phyloP scores from a whole-genome alignment of 2,888 invertebrate genomes.

The Sarcophaga carnaria region DNA sequence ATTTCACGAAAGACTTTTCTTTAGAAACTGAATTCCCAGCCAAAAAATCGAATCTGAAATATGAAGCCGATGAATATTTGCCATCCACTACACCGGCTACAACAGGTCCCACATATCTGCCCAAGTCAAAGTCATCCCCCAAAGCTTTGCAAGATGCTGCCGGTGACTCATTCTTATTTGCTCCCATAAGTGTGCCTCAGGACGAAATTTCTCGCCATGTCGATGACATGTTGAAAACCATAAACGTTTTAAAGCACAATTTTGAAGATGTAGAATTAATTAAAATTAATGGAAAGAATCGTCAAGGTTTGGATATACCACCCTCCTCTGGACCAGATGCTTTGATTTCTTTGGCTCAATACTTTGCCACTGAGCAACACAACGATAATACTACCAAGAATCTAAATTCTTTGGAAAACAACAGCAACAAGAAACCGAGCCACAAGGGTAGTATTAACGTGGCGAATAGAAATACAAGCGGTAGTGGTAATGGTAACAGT shows the following conservation, averaged over 20 bases:
- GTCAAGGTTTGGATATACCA: conserved; percentile 87
- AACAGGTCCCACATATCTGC: conserved; percentile 75
- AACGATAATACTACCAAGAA: conserved; percentile 55
- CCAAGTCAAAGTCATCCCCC: conserved; percentile 69
- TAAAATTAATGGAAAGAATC: conserved; percentile 81
- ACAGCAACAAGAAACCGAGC: conserved; percentile 13
- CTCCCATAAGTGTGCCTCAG: conserved; percentile 73
- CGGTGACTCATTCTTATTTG: conserved; percentile 75
- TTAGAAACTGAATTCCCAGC: conserved; percentile 62
- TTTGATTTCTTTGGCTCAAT: conserved; percentile 89
- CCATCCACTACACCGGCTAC: conserved; percentile 74
- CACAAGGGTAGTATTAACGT: conserved; percentile 9
- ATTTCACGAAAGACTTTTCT: conserved; percentile 70
- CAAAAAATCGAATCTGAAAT: conserved; percentile 69
- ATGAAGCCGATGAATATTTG: conserved; percentile 71
- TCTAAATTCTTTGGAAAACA: conserved; percentile 41
- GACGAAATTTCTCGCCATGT: conserved; percentile 85
- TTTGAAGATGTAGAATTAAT: conserved; percentile 82
- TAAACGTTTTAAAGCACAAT: conserved; percentile 84
- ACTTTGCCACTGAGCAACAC: conserved; percentile 85
- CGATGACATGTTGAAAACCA: conserved; percentile 87
- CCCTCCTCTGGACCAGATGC: conserved; percentile 90
- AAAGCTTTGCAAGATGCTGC: conserved; percentile 67
- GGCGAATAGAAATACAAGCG: not conserved
- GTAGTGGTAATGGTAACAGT: conserved; percentile 57